Evolutionary conservation across 2,888 invertebrate species (phyloP).

Genomic region (Phymatocera aterrima): DNA sequence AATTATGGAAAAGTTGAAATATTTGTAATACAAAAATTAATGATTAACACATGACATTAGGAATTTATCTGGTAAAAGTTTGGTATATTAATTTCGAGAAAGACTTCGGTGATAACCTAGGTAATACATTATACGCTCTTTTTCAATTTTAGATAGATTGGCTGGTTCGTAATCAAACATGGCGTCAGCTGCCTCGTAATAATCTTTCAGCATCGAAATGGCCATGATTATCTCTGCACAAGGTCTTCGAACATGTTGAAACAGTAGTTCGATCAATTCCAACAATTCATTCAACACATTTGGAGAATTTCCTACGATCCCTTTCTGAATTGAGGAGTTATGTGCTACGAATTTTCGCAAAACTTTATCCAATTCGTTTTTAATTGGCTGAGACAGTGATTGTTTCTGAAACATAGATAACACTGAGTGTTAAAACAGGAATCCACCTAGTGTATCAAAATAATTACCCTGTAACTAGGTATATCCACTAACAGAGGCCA

Average conservation of each 20-base stretch:
- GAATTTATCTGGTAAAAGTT: no score
- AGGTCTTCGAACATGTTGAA: slow-evolving; percentile 62
- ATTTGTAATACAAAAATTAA: no score
- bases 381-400: slow-evolving; percentile 45
- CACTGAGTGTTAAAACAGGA: no score
- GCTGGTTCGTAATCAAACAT: slow-evolving; percentile 23
- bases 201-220: slow-evolving; percentile 80
- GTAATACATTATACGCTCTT: background rate
- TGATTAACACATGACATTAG: no score
- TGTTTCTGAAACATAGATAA: slow-evolving; percentile 16
- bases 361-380: slow-evolving; percentile 50
- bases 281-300: slow-evolving; percentile 59
- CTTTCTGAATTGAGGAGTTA: slow-evolving; percentile 62
- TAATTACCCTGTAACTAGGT: slow-evolving; percentile 62
- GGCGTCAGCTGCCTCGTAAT: slow-evolving; percentile 65
- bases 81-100: background rate
- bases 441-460: no score
- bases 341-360: slow-evolving; percentile 58
- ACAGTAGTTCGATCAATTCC: slow-evolving; percentile 62
- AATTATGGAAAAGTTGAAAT: no score
- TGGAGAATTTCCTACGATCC: slow-evolving; percentile 65
- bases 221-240: slow-evolving; percentile 76
- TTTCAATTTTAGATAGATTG: background rate
- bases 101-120: background rate
- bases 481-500: slow-evolving; percentile 81